Conservation (phyloP, 2,113 vertebrate species). For the Malurus alboscapulatus region DNA sequence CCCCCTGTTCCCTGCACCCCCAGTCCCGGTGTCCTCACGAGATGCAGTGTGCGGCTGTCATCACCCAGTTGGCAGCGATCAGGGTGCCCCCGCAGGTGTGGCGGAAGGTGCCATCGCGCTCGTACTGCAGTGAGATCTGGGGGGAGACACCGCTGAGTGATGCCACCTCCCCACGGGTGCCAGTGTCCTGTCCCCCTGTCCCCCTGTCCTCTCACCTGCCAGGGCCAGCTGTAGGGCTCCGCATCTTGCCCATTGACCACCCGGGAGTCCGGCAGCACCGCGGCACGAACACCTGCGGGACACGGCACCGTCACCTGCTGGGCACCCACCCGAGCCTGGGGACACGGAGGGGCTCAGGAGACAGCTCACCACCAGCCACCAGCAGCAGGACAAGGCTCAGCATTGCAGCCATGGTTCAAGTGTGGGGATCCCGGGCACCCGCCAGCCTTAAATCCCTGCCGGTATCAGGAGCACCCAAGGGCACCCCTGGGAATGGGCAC, state of each 20-base stretch:
- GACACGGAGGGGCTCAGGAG: neutral
- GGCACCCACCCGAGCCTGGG: neutral
- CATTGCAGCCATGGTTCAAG: neutral
- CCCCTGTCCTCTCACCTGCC: neutral
- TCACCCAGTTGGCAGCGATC: constrained; percentile 2
- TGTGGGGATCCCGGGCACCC: accelerated
- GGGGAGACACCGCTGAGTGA: neutral
- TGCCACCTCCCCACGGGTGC: neutral
- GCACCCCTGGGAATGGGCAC: neutral
- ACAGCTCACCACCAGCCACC: neutral
- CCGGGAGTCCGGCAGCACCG: neutral
- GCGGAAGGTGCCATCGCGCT: neutral
- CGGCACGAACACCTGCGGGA: neutral
- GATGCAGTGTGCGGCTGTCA: constrained; percentile 39
- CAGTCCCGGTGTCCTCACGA: neutral
- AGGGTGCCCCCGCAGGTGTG: constrained; percentile 21
- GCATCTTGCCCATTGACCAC: constrained; percentile 3
- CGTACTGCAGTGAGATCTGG: constrained; percentile 32
- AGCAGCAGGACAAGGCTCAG: constrained; percentile 5
- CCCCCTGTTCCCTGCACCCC: neutral
- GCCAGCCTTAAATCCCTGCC: neutral
- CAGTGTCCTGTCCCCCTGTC: accelerated
- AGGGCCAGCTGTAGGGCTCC: constrained; percentile 10
- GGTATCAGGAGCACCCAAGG: neutral
- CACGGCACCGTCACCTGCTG: neutral